A percentile compares a stretch with the other conserved stretches of the same genome.
phyloP scores from a whole-genome alignment of 2,888 invertebrate species.

The Drosophila nr. perissopoda region DNA sequence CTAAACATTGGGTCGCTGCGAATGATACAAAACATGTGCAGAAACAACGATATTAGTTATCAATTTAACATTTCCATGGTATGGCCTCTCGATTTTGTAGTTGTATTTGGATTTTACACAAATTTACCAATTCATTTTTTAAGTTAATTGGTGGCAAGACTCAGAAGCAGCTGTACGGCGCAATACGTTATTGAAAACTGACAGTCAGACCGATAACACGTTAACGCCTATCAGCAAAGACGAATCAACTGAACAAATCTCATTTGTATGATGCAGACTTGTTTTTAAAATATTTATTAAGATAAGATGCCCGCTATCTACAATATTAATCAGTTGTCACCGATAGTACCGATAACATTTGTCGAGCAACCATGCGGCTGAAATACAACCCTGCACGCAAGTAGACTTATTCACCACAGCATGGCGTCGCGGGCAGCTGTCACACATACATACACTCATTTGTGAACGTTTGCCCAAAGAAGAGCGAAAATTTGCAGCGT shows the following conservation, averaged over 20 bases:
- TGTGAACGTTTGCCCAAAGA: constrained; percentile 74
- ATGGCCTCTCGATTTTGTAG: constrained; percentile 63
- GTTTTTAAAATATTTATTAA: constrained; percentile 40
- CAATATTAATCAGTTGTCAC: constrained; percentile 1
- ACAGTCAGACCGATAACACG: constrained; percentile 24
- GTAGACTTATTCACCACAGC: constrained; percentile 69
- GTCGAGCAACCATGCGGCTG: constrained; percentile 22
- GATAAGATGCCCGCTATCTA: constrained; percentile 60
- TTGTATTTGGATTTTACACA: background rate
- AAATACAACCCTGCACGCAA: constrained; percentile 51
- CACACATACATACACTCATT: constrained; percentile 54
- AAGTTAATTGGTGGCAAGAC: constrained; percentile 36
- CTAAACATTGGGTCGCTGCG: constrained; percentile 85
- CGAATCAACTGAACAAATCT: constrained; percentile 36
- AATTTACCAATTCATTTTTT: constrained; percentile 62
- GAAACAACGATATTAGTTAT: constrained; percentile 6
- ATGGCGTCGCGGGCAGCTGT: constrained; percentile 75
- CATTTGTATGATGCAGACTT: constrained; percentile 49
- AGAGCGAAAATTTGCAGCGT: constrained; percentile 51
- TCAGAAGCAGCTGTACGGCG: constrained; percentile 45
- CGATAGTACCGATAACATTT: constrained; percentile 39
- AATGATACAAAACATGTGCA: constrained; percentile 27
- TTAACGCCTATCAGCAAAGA: constrained; percentile 40
- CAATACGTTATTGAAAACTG: constrained; percentile 57
- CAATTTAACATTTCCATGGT: background rate